Evolutionary conservation across 2,888 invertebrate species (phyloP).

Genomic region (Lasioglossum zephyrum): DNA sequence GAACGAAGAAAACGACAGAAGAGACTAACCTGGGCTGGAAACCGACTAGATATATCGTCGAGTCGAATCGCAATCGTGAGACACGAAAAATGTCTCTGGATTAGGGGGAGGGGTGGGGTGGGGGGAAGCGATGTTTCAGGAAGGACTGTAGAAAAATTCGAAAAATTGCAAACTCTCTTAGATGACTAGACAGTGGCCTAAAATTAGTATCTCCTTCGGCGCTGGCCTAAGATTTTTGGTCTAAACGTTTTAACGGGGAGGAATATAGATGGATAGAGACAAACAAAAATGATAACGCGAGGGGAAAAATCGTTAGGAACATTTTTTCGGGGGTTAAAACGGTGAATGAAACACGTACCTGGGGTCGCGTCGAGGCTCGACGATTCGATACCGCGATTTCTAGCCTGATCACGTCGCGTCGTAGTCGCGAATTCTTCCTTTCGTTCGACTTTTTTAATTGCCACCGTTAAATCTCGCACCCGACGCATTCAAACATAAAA

Average conservation of each 20-base stretch:
- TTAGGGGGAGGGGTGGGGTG: neutral
- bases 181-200: constrained; percentile 68
- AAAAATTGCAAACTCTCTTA: constrained; percentile 56
- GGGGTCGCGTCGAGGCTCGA: constrained; percentile 31
- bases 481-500: neutral
- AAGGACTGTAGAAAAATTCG: constrained; percentile 18
- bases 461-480: constrained; percentile 6
- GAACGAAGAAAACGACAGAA: constrained; percentile 27
- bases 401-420: neutral
- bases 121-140: neutral
- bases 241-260: constrained; percentile 59
- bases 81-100: neutral
- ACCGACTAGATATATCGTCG: constrained; percentile 17
- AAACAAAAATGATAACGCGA: neutral
- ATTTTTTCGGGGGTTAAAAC: constrained; percentile 21
- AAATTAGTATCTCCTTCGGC: constrained; percentile 68
- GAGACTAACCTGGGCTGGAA: constrained; percentile 13
- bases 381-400: constrained; percentile 30
- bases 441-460: constrained; percentile 34
- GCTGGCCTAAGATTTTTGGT: constrained; percentile 72
- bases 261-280: constrained; percentile 28
- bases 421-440: neutral
- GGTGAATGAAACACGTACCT: constrained; percentile 36
- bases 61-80: constrained; percentile 28
- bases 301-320: neutral